phyloP scores from a whole-genome alignment of 2,888 invertebrate genomes.

The Physocephala rufipes region DNA sequence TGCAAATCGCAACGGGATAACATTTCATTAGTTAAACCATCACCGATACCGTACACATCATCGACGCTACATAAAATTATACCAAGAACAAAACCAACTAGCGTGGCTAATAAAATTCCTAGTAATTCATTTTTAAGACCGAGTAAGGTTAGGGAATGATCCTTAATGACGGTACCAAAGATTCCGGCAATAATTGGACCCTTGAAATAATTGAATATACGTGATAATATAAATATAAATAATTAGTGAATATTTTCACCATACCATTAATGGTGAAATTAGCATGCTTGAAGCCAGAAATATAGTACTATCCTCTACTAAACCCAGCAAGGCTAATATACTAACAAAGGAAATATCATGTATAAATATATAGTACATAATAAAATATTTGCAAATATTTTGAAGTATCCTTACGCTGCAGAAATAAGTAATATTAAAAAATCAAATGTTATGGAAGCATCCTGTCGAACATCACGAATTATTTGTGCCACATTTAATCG shows the following conservation, averaged over 20 bases:
- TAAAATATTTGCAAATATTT: background rate
- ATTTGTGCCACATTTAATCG: constrained; percentile 78
- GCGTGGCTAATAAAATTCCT: constrained; percentile 73
- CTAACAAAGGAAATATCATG: constrained; percentile 61
- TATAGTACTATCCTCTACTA: constrained; percentile 79
- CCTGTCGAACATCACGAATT: constrained; percentile 73
- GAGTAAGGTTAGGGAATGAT: constrained; percentile 71
- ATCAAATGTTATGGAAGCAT: constrained; percentile 79
- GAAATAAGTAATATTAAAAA: constrained; percentile 76
- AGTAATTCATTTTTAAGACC: constrained; percentile 75
- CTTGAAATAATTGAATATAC: background rate
- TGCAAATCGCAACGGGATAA: constrained; percentile 72
- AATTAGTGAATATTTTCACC: background rate
- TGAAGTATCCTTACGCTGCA: constrained; percentile 70
- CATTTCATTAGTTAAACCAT: constrained; percentile 76
- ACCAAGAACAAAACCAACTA: constrained; percentile 76
- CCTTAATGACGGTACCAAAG: constrained; percentile 77
- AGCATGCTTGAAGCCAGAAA: constrained; percentile 82
- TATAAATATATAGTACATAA: background rate
- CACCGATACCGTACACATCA: constrained; percentile 69
- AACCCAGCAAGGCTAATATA: constrained; percentile 76
- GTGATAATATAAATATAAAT: background rate
- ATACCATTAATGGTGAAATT: constrained; percentile 78
- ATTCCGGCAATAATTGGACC: constrained; percentile 82
- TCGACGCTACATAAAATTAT: constrained; percentile 70